Evolutionary conservation across 2,797 vertebrate species (phyloP).

Genomic region (Sardinella longiceps): DNA sequence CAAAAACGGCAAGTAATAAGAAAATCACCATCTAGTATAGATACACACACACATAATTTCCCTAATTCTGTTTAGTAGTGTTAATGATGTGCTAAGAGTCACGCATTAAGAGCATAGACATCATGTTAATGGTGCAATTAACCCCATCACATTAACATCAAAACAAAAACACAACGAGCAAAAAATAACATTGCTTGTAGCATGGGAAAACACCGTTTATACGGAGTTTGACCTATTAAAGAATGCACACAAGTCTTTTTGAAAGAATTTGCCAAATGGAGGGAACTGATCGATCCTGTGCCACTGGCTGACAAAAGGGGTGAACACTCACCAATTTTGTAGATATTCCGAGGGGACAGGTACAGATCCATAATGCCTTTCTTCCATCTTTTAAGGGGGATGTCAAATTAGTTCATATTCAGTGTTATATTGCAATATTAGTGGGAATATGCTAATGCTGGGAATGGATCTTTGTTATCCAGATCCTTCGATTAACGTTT

Average conservation of each 20-base stretch:
- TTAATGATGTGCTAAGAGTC: background rate
- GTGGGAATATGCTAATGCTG: background rate
- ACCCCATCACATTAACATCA: background rate
- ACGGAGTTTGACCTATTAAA: background rate
- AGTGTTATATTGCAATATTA: conserved; percentile 56
- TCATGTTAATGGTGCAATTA: background rate
- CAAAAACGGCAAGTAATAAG: background rate
- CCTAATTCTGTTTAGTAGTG: background rate
- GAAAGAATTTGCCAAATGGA: conserved; percentile 2
- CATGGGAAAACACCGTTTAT: no score
- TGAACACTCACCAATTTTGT: conserved; percentile 81
- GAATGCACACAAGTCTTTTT: background rate
- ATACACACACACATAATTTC: background rate
- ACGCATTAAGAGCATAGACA: background rate
- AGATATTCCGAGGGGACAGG: conserved; percentile 82
- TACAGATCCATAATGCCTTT: conserved; percentile 79
- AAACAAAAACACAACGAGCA: background rate
- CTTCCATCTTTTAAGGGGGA: conserved; percentile 78
- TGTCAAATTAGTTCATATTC: conserved; percentile 72
- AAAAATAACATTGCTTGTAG: background rate
- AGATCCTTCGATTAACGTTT: background rate
- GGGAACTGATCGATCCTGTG: conserved; percentile 48
- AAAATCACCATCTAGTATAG: background rate
- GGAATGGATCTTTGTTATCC: background rate
- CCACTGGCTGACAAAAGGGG: conserved; percentile 60